These are phyloP conservation scores for Neodontobutis hainanensis DNA, from an alignment of 2,113 vertebrate genomes.

Conservation along the genomic window DNA sequence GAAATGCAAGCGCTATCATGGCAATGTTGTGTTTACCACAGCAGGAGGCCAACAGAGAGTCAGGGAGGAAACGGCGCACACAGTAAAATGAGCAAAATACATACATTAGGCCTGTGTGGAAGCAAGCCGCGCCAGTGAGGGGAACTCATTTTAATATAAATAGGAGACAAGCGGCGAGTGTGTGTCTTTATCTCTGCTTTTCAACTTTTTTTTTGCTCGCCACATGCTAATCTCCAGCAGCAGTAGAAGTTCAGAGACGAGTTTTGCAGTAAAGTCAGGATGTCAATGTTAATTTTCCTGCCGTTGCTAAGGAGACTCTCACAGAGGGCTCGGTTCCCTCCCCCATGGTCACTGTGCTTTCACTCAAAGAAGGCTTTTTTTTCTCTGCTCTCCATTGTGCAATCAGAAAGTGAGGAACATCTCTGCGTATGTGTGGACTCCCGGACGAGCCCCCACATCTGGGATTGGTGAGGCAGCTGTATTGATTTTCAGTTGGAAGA, in stretches of 20 bases:
- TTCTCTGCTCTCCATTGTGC: slow-evolving; percentile 71
- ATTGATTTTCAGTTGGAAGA: slow-evolving; percentile 63
- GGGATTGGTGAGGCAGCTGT: slow-evolving; percentile 47
- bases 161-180: slow-evolving; percentile 77
- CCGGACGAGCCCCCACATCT: slow-evolving; percentile 69
- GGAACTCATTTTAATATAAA: slow-evolving; percentile 85
- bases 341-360: slow-evolving; percentile 74
- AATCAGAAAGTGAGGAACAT: slow-evolving; percentile 80
- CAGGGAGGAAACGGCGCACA: slow-evolving; percentile 74
- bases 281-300: slow-evolving; percentile 81
- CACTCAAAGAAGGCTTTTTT: slow-evolving; percentile 77
- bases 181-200: slow-evolving; percentile 63
- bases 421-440: slow-evolving; percentile 58
- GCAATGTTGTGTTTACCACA: slow-evolving; percentile 81
- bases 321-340: slow-evolving; percentile 71
- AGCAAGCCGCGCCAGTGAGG: slow-evolving; percentile 59
- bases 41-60: slow-evolving; percentile 79
- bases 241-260: slow-evolving; percentile 66
- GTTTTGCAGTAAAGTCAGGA: slow-evolving; percentile 77
- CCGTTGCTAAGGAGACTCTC: slow-evolving; percentile 80
- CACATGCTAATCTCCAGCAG: slow-evolving; percentile 73
- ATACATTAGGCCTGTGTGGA: slow-evolving; percentile 79
- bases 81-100: slow-evolving; percentile 83
- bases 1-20: slow-evolving; percentile 81
- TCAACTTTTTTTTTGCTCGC: slow-evolving; percentile 52